phyloP scores from a whole-genome alignment of 2,797 vertebrate genomes.

The Rousettus madagascariensis region DNA sequence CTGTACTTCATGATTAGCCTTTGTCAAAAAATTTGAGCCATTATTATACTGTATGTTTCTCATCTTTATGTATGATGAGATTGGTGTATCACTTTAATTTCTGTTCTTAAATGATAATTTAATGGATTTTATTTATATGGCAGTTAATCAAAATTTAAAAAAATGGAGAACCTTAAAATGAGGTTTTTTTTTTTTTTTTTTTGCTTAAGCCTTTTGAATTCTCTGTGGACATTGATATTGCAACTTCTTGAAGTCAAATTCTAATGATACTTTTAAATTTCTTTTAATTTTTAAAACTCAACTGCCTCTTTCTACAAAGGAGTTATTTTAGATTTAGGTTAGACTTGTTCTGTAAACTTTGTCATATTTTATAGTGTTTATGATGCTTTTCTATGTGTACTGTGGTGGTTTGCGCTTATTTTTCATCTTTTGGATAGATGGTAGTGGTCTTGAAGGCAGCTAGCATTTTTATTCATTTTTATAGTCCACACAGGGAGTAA shows the following conservation, averaged over 20 bases:
- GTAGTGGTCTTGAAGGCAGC: background rate
- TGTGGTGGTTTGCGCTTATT: background rate
- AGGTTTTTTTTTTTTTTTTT: background rate
- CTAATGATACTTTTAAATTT: slow-evolving; percentile 23
- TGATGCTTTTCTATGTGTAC: background rate
- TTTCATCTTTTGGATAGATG: background rate
- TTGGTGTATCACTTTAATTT: background rate
- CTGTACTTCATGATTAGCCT: background rate
- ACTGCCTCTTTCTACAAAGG: background rate
- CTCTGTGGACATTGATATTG: background rate
- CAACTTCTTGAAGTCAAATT: background rate
- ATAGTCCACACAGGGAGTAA: background rate
- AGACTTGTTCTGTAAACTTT: slow-evolving; percentile 9
- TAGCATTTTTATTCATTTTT: background rate
- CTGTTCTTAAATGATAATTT: slow-evolving; percentile 14
- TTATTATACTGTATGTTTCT: background rate
- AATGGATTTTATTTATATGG: slow-evolving; percentile 35
- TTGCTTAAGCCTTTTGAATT: background rate
- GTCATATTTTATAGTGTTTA: background rate
- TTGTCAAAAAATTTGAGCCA: background rate
- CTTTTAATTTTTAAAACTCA: background rate
- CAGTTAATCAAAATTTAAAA: slow-evolving; percentile 38
- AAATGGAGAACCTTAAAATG: slow-evolving; percentile 4
- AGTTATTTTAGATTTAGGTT: background rate
- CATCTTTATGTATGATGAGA: background rate